Evolutionary conservation across 2,113 vertebrate species (phyloP).

Genomic region (cat (Felis catus)): F.catus_Fca126_mat1.0 CM031417.1:83945001-83945500

Average conservation of each 20-base stretch:
- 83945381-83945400: background rate
- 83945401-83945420: background rate
- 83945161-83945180: background rate
- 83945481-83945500: background rate
- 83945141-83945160: background rate
- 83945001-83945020: background rate
- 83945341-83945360: conserved; percentile 4
- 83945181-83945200: background rate
- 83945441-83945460: background rate
- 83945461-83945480: background rate
- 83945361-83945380: background rate
- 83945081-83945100: background rate
- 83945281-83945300: background rate
- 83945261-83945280: conserved; percentile 1
- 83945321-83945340: background rate
- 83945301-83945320: background rate
- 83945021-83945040: conserved; percentile 9
- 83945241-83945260: background rate
- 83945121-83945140: background rate
- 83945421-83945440: conserved; percentile 23
- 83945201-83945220: background rate
- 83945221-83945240: background rate
- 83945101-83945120: background rate
- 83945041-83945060: background rate
- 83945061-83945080: background rate